Evolutionary conservation across 2,888 invertebrate genomes (phyloP), one percentile per base, ranked within the genome.

Genomic region (Habroteleia sp.): DNA sequence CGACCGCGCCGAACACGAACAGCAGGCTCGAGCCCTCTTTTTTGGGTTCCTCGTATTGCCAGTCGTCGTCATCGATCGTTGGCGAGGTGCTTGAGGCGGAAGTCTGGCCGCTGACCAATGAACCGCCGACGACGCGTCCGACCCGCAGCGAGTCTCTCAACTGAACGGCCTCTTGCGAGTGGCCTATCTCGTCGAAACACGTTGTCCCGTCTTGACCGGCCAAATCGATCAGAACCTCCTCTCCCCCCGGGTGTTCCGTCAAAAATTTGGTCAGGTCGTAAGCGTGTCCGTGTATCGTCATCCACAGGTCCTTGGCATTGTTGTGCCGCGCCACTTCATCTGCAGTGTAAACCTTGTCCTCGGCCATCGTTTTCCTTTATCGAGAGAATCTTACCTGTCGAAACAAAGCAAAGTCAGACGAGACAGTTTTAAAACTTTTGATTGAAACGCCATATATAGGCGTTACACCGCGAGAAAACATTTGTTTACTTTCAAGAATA

Each of bases 171-270:
- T 94, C 93, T 23, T 89, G 60, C 7, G 81, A 92, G 85, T 94
- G 93, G 0, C 93, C 93, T 54, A 94, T 91, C 82, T 93, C 93
- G 84, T 93, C 92, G 89, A 93, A 93, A 14, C 91, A 90, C 76
- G 90, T 90, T 1, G 92, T 92, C 0, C 91, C 91, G 84, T 92
- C 92, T 68, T 87, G 85, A 60, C 92, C 92, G 35, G 90, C 91
- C 75, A 91, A 89, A 58, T 91, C 90, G 16, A 91, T 42, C 17
- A 92, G 84, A 11, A 92, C 91, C 79, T 93, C 92, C 81, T 92
- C 92, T 6, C 92, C 92, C 8, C 92, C 92, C 33, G 92, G 91
- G 85, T 92, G 91, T 83, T 92, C 91, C 68, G 89, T 89, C 11
- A 91, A 76, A 81, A 92, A 92, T 75, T 90, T 90, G 10, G 91